These are phyloP conservation scores for Sinodicranocentrus sp. DNA, from an alignment of 2,888 invertebrate species.

Conservation along the genomic window DNA sequence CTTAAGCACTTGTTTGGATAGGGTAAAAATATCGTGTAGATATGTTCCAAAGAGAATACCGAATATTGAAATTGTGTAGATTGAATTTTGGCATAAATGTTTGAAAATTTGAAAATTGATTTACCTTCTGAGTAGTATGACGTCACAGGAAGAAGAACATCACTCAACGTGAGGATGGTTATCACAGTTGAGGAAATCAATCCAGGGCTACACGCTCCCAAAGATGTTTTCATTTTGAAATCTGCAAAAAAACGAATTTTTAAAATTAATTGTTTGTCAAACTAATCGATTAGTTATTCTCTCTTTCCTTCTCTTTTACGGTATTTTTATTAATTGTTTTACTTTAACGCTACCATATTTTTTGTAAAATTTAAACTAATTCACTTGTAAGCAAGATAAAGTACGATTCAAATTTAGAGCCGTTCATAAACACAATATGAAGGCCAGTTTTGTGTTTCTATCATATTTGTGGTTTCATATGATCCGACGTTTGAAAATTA, in stretches of 20 bases:
- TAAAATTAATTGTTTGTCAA: not conserved
- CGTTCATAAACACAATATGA: not conserved
- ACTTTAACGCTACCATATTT: too few relatives aligned
- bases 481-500: not conserved
- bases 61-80: too few relatives aligned
- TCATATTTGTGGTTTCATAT: not conserved
- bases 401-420: not conserved
- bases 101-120: not conserved
- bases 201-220: not conserved
- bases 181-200: conserved; percentile 23
- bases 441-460: not conserved
- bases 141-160: conserved; percentile 22
- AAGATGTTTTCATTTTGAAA: conserved; percentile 31
- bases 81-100: not conserved
- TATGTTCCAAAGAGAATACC: too few relatives aligned
- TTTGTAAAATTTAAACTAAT: too few relatives aligned
- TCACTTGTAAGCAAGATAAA: too few relatives aligned
- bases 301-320: not conserved
- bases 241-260: conserved; percentile 29
- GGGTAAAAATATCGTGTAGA: too few relatives aligned
- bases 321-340: too few relatives aligned
- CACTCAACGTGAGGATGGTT: conserved; percentile 32
- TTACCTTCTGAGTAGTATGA: conserved; percentile 53
- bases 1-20: too few relatives aligned
- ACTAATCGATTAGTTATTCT: not conserved